Evolutionary conservation across 1,140 invertebrate genomes (phyloP), one percentile per base, ranked within the genome.

Genomic region (Temnothorax nylanderi): DNA sequence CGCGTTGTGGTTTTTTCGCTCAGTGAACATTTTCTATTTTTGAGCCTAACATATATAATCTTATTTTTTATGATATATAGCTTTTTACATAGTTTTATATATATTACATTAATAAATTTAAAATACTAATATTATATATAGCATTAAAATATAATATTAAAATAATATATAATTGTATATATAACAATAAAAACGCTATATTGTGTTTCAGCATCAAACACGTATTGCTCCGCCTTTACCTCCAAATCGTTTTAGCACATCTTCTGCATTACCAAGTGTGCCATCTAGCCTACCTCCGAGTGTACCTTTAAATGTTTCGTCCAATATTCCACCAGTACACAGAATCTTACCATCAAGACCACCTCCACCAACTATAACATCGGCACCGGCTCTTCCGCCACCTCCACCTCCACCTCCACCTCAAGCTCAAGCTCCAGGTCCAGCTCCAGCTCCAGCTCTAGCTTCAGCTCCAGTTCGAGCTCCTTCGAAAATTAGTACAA

Each of bases 191-290:
- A 64, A 78, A 64, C 0, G 11, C 0, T 21, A 41, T 64, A 41
- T 76, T 54, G 2, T 85, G 64, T 92, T 92, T 81, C 77, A 95
- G 94, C 93, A 94, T 91, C 94, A 95, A 81, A 87, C 92, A 69
- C 93, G 94, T 91, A 94, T 86, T 77, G 94, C 96, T 60, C 96
- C 96, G 18, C 96, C 96, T 67, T 94, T 96, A 81, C 96, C 95
- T 81, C 95, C 95, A 92, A 90, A 51, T 77, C 90, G 89, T 56
- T 51, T 87, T 49, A 85, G 60, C 2, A 88, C 89, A 71, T 91
- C 93, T 82, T 91, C 93, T 81, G 89, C 93, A 65, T 93, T 94
- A 41, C 92, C 94, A 85, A 93, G 88, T 91, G 92, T 92, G 51
- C 92, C 94, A 62, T 6, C 88, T 26, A 91, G 34, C 49, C 64